Evolutionary conservation across 2,888 invertebrate genomes (phyloP).

Genomic region (Spisula solida): DNA sequence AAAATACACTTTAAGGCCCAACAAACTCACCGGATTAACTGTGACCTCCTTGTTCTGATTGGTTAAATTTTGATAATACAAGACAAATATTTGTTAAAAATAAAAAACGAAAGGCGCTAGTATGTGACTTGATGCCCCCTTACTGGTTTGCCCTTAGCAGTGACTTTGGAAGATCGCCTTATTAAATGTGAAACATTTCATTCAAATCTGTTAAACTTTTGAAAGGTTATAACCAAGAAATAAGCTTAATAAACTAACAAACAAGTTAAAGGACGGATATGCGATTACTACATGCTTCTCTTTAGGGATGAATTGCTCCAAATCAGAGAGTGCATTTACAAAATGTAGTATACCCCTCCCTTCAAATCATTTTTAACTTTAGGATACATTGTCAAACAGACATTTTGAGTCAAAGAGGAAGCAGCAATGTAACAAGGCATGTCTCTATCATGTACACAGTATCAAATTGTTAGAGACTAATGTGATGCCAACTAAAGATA

Average conservation of each 20-base stretch:
- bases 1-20: background rate
- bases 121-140: too few species aligned
- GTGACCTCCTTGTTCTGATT: constrained; percentile 61
- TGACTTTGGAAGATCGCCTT: too few species aligned
- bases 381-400: background rate
- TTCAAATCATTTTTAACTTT: background rate
- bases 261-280: too few species aligned
- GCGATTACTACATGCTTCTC: too few species aligned
- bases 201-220: too few species aligned
- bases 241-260: too few species aligned
- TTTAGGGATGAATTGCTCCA: too few species aligned
- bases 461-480: background rate
- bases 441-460: background rate
- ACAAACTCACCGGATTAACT: constrained; percentile 67
- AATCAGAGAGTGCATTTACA: too few species aligned
- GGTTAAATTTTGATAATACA: constrained; percentile 32
- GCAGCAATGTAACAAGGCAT: background rate
- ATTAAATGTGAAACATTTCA: too few species aligned
- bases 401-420: background rate
- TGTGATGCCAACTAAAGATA: background rate
- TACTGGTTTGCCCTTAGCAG: too few species aligned
- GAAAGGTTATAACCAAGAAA: too few species aligned
- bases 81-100: background rate
- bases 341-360: too few species aligned
- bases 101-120: background rate